A percentile compares a stretch with the other conserved stretches of the same genome.
These are phyloP conservation scores for Helicolenus hilgendorfi DNA, from an alignment of 2,797 vertebrate species.

Conservation along the genomic window DNA sequence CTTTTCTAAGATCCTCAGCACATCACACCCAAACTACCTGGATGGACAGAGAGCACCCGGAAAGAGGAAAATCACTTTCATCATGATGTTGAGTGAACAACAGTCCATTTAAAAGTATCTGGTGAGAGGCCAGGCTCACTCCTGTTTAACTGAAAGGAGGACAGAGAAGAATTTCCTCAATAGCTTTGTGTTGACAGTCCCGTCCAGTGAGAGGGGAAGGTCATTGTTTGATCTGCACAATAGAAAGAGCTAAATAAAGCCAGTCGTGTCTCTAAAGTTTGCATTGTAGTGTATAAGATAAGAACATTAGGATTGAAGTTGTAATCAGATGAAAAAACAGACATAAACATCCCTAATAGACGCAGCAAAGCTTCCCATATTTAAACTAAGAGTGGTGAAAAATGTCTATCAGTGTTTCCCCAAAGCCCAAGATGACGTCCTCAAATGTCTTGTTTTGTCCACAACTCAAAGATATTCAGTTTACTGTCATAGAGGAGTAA, in stretches of 20 bases:
- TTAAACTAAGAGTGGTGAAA: neutral
- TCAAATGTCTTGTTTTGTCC: too few species aligned
- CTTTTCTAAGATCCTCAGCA: neutral
- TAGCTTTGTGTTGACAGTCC: constrained; percentile 84
- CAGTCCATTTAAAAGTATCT: constrained; percentile 10
- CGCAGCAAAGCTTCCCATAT: neutral
- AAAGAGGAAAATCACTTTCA: constrained; percentile 21
- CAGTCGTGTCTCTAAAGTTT: constrained; percentile 15
- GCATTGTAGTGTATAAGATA: constrained; percentile 9
- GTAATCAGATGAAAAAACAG: constrained; percentile 38
- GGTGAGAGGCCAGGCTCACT: constrained; percentile 22
- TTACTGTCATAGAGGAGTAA: too few species aligned
- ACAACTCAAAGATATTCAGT: too few species aligned
- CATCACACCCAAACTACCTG: neutral
- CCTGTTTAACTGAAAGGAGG: constrained; percentile 73
- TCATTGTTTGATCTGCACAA: constrained; percentile 95
- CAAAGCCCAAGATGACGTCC: too few species aligned
- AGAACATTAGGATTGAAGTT: constrained; percentile 28
- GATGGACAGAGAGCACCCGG: neutral
- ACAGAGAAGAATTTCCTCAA: constrained; percentile 79
- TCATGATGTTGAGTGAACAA: constrained; percentile 32
- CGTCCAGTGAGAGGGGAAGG: constrained; percentile 88
- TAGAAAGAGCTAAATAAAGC: constrained; percentile 75
- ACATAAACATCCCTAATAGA: neutral
- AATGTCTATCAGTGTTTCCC: too few species aligned